These are phyloP conservation scores for Habropoda laboriosa DNA, from an alignment of 1,140 invertebrate species.

Conservation along the genomic window DNA sequence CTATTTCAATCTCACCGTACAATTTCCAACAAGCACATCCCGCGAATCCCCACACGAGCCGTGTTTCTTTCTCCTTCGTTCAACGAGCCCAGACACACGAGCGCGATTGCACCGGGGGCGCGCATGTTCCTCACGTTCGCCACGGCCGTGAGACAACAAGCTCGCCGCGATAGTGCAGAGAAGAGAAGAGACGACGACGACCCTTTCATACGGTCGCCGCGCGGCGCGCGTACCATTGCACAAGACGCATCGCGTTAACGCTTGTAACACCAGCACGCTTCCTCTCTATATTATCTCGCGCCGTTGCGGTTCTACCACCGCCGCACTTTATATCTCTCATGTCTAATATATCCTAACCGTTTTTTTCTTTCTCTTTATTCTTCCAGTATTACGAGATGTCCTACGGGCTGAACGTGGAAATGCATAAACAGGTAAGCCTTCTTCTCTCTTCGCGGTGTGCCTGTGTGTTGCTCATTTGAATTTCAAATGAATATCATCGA, in stretches of 20 bases:
- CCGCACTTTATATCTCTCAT: constrained; percentile 22
- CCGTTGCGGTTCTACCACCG: not conserved
- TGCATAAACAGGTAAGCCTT: constrained; percentile 97
- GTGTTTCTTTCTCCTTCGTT: no score
- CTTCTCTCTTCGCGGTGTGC: no score
- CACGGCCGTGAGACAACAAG: no score
- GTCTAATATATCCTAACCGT: constrained; percentile 49
- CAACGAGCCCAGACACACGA: no score
- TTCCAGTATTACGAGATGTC: constrained; percentile 99
- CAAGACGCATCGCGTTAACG: constrained; percentile 33
- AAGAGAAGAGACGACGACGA: not conserved
- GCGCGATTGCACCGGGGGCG: no score
- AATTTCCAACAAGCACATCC: no score
- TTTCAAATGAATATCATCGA: constrained; percentile 45
- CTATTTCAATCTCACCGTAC: no score
- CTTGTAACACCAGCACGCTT: constrained; percentile 23
- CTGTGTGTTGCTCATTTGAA: constrained; percentile 45
- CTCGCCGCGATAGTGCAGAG: not conserved
- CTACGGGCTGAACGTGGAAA: constrained; percentile 99
- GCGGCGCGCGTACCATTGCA: not conserved
- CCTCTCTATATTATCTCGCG: not conserved
- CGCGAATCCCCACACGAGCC: no score
- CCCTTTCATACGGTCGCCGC: not conserved
- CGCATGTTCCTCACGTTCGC: no score
- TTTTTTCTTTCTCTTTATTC: constrained; percentile 69